These are phyloP conservation scores for Hemistola chrysoprasaria DNA, from an alignment of 2,888 invertebrate species.

Conservation along the genomic window DNA sequence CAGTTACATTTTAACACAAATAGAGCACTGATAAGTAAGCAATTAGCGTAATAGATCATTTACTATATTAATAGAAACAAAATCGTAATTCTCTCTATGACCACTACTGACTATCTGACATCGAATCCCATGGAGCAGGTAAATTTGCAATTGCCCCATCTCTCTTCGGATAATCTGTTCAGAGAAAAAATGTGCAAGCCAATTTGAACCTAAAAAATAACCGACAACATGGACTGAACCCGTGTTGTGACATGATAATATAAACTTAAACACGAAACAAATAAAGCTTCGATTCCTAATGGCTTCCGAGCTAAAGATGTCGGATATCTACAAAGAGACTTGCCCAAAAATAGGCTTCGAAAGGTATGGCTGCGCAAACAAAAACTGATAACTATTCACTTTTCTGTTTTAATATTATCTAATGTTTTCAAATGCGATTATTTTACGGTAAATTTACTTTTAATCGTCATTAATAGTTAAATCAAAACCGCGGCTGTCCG, in stretches of 20 bases:
- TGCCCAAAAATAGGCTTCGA: constrained; percentile 37
- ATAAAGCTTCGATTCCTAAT: constrained; percentile 40
- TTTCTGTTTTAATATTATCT: background rate
- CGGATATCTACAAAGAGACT: constrained; percentile 51
- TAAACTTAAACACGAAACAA: constrained; percentile 37
- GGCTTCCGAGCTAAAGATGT: constrained; percentile 33
- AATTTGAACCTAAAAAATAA: constrained; percentile 44
- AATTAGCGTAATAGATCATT: constrained; percentile 24
- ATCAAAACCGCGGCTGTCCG: too few species aligned
- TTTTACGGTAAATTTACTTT: too few species aligned
- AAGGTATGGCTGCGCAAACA: constrained; percentile 36
- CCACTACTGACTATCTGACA: constrained; percentile 40
- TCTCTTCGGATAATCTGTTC: constrained; percentile 42
- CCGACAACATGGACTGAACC: constrained; percentile 26
- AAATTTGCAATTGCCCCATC: constrained; percentile 60
- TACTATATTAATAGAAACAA: constrained; percentile 32
- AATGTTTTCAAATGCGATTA: too few species aligned
- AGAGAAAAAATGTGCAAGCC: constrained; percentile 40
- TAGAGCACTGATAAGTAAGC: constrained; percentile 5
- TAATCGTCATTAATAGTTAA: too few species aligned
- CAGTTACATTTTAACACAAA: constrained; percentile 1
- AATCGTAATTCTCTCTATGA: constrained; percentile 30
- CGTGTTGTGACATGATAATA: constrained; percentile 29
- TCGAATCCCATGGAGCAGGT: constrained; percentile 57
- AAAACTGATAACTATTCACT: constrained; percentile 32